Percentiles rank a stretch among this genome's conserved stretches.
phyloP scores from a whole-genome alignment of 2,113 vertebrate genomes.

The Motacilla tschutschensis region DNA sequence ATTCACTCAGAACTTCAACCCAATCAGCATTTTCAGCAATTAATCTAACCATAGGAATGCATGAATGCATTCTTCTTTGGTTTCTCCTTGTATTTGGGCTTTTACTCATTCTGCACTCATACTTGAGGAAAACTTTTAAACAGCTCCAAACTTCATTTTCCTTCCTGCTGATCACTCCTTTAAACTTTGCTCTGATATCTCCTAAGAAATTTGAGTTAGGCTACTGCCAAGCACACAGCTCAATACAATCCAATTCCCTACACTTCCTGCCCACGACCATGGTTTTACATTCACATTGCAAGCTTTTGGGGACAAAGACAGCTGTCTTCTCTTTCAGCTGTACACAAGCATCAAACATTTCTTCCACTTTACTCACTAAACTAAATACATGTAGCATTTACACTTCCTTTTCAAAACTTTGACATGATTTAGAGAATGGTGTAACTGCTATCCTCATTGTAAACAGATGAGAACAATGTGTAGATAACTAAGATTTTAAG shows the following conservation, averaged over 20 bases:
- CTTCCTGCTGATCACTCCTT: neutral
- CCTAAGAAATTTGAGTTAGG: neutral
- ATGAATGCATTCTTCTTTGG: neutral
- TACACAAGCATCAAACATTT: neutral
- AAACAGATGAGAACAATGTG: neutral
- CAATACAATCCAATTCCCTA: neutral
- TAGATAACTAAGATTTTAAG: neutral
- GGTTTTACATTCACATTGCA: neutral
- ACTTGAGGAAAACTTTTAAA: neutral
- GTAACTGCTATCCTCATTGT: neutral
- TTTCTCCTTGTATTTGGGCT: neutral
- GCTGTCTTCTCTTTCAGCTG: neutral
- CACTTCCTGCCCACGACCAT: neutral
- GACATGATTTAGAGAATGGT: neutral
- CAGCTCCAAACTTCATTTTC: neutral
- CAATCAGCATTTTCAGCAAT: neutral
- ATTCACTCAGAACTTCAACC: neutral
- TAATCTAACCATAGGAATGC: neutral
- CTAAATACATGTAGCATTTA: neutral
- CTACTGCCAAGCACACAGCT: neutral
- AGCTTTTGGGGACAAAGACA: neutral
- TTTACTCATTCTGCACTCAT: neutral
- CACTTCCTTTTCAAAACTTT: neutral
- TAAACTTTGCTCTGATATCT: neutral
- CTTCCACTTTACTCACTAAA: neutral